Base-by-base conservation (phyloP, 2,113 vertebrate genomes). In the Malaclemys terrapin region DNA sequence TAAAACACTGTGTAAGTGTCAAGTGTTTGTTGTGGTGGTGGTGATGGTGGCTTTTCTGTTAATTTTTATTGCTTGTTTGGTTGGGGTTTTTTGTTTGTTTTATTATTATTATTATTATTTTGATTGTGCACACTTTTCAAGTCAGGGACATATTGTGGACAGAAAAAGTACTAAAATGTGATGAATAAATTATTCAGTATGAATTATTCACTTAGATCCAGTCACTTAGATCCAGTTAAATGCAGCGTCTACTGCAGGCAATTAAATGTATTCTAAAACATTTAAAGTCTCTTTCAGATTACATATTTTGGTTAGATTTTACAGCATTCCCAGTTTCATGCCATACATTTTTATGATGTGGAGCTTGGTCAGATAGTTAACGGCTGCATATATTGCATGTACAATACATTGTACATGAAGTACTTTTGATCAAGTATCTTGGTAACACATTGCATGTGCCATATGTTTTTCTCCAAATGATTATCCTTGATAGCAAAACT, bases 401-500 rank as follows among this genome's bases (percentile, higher is more conserved):
- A 65, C 93, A 92, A 16, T 49, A 88, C 24, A 79, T 27, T 88
- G 12, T 35, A 35, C 84, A 91, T 0, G 59, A 49, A 78, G 86
- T 52, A 69, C 35, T 95, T 96, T 93, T 94, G 29, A 89, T 92
- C 56, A 88, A 82, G n/a, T 27, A 65, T 88, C 79, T 42, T 85
- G 42, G 88, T 11, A 95, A 10, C 57, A 89, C 92, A 92, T 88
- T 95, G 79, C 47, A 79, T 42, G 65, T 91, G 84, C 27, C 81
- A 93, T 85, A 85, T 80, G 35, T 90, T 94, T 85, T 91, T 80
- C 4, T 1, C 0, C 2, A 92, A 87, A 87, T 14, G 3, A 85
- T 92, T 91, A 79, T 92, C 42, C 31, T 94, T 90, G 79, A 96
- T 88, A 91, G 92, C 56, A 93, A 92, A 96, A 88, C 79, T 95